Evolutionary conservation across 2,797 vertebrate genomes (phyloP), one percentile per base, ranked within the genome.

Genomic region (Tangara arthus): DNA sequence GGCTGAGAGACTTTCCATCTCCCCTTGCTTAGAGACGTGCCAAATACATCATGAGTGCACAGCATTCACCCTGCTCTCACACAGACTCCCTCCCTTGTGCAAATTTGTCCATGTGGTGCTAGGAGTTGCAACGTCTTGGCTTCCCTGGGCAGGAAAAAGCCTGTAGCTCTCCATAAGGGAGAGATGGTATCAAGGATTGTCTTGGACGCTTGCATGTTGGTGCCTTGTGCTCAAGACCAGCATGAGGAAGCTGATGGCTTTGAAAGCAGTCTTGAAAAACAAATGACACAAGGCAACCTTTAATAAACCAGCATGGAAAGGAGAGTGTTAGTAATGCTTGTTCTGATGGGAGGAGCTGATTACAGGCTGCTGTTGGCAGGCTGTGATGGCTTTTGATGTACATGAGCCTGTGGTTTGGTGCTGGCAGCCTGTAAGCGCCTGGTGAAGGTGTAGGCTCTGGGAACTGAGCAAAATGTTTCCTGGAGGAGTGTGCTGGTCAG

Each of bases 281-380:
- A 94, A 69, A 91, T 93, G 46, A 95, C 93, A 90, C 77, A 93
- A 94, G 80, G 77, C 68, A 88, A 41, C 80, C 59, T 95, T 94
- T 86, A 94, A 88, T 95, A 88, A 93, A 69, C 0, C 6, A 70
- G 55, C 27, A 35, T 21, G 63, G 69, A 81, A 75, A 65, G 72
- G 80, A 94, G 82, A 35, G 50, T 88, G 90, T 95, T 92, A 90
- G 91, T 91, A 95, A 94, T 88, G 82, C 80, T 84, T 57, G 37
- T 94, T 91, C 91, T 94, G 37, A 81, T 94, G 95, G 90, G 92
- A 94, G 86, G 76, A 89, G 63, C 52, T 87, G 85, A 93, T 96
- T 93, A 93, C 70, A 93, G 89, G 42, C 94, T 93, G 87, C 79
- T 83, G 22, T 75, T 94, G 95, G 89, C 90, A 78, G 72, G 53